Evolutionary conservation across 2,888 invertebrate genomes (phyloP), one percentile per base, ranked within the genome.

Genomic region (Leptothorax acervorum): DNA sequence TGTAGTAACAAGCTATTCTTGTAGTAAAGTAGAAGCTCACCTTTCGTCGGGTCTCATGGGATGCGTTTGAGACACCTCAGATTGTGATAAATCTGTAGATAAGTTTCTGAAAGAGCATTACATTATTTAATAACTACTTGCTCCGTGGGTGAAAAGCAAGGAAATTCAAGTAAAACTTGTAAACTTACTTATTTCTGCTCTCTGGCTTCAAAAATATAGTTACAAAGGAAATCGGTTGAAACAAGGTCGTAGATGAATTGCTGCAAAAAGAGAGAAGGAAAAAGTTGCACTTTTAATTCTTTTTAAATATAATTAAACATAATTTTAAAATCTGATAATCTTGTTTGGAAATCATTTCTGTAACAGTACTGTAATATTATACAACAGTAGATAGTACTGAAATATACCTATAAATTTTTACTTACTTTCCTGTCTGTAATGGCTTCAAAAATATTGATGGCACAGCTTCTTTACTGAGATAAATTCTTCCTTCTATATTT

Each of bases 381-480:
- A 23, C 6, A 75, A 66, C 8, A 51, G 9, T 51, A 62, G 1
- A 28, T 23, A 42, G 1, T 9, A 48, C 11, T 55, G 1, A 71
- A 39, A n/a, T 31, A 60, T 23, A 78, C 15, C 4, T 62, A 53
- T 6, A 60, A 79, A 28, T 48, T 28, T 71, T 60, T 48, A 81
- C 79, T 74, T 5, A 79, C 79, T 60, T 35, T 45, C 57, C 75
- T 28, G 60, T 12, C n/a, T 31, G 60, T n/a, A 81, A 8, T 8
- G 79, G 75, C 18, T 73, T 81, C 23, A 81, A 62, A 74, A 81
- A 81, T 74, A 81, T 81, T 39, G 79, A 60, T n/a, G 79, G 79
- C 2, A 81, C 60, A 62, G 79, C 79, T 60, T 81, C 79, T 39
- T 60, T 81, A 1, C 45, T 81, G 4, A 81, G 60, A 74, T 74